Conservation (phyloP, 1,140 invertebrate species). For the Lasaia peninsularis region DNA sequence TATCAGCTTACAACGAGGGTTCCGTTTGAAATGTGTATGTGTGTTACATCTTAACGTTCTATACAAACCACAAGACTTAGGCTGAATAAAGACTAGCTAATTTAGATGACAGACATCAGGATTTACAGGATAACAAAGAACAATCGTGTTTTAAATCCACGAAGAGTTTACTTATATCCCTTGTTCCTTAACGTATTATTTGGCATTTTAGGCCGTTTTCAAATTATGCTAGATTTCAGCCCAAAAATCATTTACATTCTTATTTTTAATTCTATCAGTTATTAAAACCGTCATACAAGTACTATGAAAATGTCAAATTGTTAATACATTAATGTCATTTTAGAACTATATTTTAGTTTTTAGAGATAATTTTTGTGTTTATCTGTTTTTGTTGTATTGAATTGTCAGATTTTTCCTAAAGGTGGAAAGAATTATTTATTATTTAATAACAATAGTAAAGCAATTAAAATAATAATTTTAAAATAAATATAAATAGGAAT, state of each 20-base stretch:
- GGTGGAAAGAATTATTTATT: too few species aligned
- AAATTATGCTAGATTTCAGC: conserved; percentile 3
- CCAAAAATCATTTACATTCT: neutral
- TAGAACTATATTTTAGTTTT: too few species aligned
- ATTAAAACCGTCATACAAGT: conserved; percentile 6
- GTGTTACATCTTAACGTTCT: neutral
- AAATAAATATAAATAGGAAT: too few species aligned
- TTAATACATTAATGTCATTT: neutral
- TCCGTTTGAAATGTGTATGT: neutral
- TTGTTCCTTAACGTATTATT: neutral
- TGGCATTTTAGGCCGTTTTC: neutral
- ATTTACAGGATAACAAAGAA: too few species aligned
- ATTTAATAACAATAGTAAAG: too few species aligned
- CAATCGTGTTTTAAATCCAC: too few species aligned
- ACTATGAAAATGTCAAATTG: neutral
- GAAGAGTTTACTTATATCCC: neutral
- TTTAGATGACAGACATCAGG: too few species aligned
- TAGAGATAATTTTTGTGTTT: too few species aligned
- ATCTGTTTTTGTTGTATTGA: too few species aligned
- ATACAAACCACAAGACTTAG: neutral
- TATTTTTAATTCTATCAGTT: neutral
- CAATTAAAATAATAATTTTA: too few species aligned
- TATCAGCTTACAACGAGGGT: neutral
- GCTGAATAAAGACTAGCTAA: neutral
- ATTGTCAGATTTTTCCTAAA: too few species aligned